Evolutionary conservation across 2,797 vertebrate species (phyloP).

Genomic region (Tenualosa thibaudeaui): DNA sequence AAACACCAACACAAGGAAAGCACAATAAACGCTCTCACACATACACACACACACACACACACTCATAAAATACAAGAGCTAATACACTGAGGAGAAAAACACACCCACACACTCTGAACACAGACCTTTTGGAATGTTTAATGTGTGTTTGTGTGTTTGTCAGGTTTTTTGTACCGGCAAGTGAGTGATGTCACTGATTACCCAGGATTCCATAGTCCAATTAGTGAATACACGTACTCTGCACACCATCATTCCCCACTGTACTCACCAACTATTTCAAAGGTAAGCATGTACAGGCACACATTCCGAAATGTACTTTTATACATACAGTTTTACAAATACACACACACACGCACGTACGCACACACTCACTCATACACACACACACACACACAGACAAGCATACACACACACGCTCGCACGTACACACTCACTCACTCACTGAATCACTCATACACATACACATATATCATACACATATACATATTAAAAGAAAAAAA

Average conservation of each 20-base stretch:
- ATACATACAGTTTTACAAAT: not conserved
- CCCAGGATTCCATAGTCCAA: conserved; percentile 54
- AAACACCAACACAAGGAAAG: not conserved
- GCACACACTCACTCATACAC: too few species aligned
- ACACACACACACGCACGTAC: too few species aligned
- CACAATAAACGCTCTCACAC: not conserved
- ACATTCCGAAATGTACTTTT: not conserved
- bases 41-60: not conserved
- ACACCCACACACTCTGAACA: not conserved
- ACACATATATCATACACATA: conserved; percentile 34
- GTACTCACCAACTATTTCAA: conserved; percentile 45
- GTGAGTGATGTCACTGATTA: conserved; percentile 71
- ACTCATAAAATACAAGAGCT: not conserved
- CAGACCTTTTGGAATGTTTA: not conserved
- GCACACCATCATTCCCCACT: conserved; percentile 56
- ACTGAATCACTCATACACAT: not conserved
- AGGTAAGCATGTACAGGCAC: not conserved
- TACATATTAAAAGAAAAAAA: not conserved
- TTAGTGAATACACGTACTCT: conserved; percentile 54
- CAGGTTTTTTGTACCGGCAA: conserved; percentile 71
- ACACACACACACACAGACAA: not conserved
- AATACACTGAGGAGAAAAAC: not conserved
- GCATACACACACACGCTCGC: not conserved
- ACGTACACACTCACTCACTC: too few species aligned
- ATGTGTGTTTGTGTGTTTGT: conserved; percentile 30